Conservation (phyloP, 2,888 invertebrate species). For the Parnassius mnemosyne region DNA sequence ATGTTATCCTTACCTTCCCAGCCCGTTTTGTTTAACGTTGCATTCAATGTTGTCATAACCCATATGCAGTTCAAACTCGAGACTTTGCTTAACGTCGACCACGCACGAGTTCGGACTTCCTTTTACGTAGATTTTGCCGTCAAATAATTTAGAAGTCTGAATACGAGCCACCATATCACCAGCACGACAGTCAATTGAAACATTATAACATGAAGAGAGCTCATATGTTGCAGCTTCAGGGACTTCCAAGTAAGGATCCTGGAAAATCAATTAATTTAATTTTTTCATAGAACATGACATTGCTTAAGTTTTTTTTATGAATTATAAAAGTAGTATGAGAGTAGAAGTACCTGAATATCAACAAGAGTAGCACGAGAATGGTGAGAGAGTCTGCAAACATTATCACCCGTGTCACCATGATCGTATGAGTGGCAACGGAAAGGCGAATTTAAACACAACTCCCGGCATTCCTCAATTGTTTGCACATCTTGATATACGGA, state of each 20-base stretch:
- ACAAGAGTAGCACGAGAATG: slow-evolving; percentile 93
- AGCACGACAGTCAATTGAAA: slow-evolving; percentile 94
- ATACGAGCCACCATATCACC: slow-evolving; percentile 96
- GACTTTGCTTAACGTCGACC: slow-evolving; percentile 90
- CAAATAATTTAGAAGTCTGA: slow-evolving; percentile 94
- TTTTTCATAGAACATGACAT: not conserved
- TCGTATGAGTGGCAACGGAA: slow-evolving; percentile 96
- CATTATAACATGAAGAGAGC: slow-evolving; percentile 95
- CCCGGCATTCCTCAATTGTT: slow-evolving; percentile 92
- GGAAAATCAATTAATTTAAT: slow-evolving; percentile 25
- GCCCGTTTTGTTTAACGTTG: slow-evolving; percentile 93
- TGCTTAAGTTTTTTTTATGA: not conserved
- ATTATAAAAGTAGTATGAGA: not conserved
- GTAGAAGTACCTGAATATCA: slow-evolving; percentile 86
- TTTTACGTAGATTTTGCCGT: slow-evolving; percentile 97
- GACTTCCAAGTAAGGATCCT: slow-evolving; percentile 94
- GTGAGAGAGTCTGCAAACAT: slow-evolving; percentile 95
- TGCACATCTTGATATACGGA: slow-evolving; percentile 95
- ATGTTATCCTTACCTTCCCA: slow-evolving; percentile 81
- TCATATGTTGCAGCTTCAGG: slow-evolving; percentile 96
- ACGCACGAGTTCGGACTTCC: slow-evolving; percentile 96
- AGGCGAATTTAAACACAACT: slow-evolving; percentile 92
- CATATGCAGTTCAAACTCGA: slow-evolving; percentile 96
- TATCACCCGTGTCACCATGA: slow-evolving; percentile 95
- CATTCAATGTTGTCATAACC: slow-evolving; percentile 95